Conservation (phyloP, 1,140 invertebrate species). For the Neodiprion lecontei region DNA sequence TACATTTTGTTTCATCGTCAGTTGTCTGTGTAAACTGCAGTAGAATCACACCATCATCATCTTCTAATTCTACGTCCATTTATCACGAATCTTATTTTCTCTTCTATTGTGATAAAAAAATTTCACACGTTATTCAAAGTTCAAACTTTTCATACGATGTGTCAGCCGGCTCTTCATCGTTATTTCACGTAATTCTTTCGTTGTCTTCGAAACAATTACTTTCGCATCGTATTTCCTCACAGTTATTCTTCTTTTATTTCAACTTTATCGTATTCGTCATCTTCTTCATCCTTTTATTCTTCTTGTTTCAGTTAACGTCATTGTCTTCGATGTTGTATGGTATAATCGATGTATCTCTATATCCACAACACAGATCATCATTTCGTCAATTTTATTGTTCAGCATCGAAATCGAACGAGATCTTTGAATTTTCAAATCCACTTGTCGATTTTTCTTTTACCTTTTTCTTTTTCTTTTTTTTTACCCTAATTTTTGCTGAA, state of each 20-base stretch:
- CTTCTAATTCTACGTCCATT: background rate
- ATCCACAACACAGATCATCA: conserved; percentile 1
- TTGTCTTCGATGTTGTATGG: background rate
- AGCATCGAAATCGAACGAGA: no score
- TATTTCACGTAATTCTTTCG: no score
- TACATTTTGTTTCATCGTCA: conserved; percentile 14
- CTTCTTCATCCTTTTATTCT: background rate
- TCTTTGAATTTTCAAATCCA: no score
- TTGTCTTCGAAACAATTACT: no score
- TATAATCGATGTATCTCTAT: conserved; percentile 11
- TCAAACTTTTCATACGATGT: conserved; percentile 19
- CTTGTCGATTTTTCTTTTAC: no score
- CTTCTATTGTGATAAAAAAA: conserved; percentile 14
- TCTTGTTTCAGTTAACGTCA: background rate
- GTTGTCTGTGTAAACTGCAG: background rate
- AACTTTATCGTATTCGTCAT: no score
- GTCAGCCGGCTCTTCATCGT: background rate
- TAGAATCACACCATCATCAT: background rate
- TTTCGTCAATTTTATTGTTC: no score
- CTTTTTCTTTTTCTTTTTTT: background rate
- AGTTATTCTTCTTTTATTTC: no score
- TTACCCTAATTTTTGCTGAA: background rate
- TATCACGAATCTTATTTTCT: conserved; percentile 13
- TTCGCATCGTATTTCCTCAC: no score
- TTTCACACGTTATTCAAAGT: conserved; percentile 21